A percentile compares a stretch with the other conserved stretches of the same genome.
phyloP scores from a whole-genome alignment of 2,888 invertebrate genomes.

The Scrobipalpa costella region DNA sequence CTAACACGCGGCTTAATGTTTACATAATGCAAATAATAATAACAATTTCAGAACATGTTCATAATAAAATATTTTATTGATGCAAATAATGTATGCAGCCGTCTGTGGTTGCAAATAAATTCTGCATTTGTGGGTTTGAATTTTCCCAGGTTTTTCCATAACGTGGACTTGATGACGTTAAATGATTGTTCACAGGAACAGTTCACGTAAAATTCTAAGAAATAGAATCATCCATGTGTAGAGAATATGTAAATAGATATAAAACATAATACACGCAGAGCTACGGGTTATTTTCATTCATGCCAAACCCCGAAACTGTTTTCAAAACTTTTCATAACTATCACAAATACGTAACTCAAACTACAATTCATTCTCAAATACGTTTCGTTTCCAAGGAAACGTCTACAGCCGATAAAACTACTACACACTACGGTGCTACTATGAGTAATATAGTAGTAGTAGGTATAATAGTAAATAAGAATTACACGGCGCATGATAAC shows the following conservation, averaged over 20 bases:
- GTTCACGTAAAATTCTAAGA: not conserved
- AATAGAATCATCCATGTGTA: not conserved
- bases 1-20: constrained; percentile 16
- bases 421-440: constrained; percentile 11
- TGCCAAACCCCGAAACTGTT: not conserved
- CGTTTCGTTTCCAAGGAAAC: not conserved
- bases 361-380: too few relatives aligned
- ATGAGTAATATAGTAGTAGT: not conserved
- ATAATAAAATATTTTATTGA: constrained; percentile 6
- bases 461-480: constrained; percentile 22
- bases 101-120: not conserved
- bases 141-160: not conserved
- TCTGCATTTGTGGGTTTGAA: not conserved
- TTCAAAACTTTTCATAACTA: too few relatives aligned
- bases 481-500: constrained; percentile 27
- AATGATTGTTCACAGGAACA: not conserved
- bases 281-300: too few relatives aligned
- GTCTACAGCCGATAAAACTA: not conserved
- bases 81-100: not conserved
- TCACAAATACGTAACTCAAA: too few relatives aligned
- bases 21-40: constrained; percentile 23
- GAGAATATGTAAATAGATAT: not conserved
- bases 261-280: too few relatives aligned
- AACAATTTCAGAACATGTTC: constrained; percentile 19
- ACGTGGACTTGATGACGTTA: not conserved